These are phyloP conservation scores for Neofelis nebulosa DNA, from an alignment of 2,113 vertebrate genomes.

Conservation along the genomic window DNA sequence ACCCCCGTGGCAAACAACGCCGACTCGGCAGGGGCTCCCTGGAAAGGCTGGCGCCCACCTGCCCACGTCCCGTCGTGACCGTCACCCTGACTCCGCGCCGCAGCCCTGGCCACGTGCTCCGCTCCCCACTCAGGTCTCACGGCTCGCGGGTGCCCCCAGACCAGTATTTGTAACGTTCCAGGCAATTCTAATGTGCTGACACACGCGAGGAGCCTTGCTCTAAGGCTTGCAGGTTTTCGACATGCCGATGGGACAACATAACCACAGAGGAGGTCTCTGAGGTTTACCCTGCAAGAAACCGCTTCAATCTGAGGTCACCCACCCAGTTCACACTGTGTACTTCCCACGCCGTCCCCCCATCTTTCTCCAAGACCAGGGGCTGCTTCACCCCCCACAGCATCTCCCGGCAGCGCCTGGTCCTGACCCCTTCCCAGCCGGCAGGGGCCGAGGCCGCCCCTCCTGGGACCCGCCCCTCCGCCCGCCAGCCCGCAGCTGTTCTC, in stretches of 20 bases:
- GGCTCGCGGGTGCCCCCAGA: too few species aligned
- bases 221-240: neutral
- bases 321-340: neutral
- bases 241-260: neutral
- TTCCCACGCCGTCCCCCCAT: neutral
- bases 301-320: neutral
- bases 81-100: neutral
- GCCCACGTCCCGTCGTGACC: too few species aligned
- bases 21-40: neutral
- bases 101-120: neutral
- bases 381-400: neutral
- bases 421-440: neutral
- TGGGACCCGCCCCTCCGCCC: too few species aligned
- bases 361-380: neutral
- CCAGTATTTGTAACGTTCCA: neutral
- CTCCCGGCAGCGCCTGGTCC: too few species aligned
- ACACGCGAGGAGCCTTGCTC: neutral
- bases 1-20: neutral
- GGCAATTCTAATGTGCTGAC: neutral
- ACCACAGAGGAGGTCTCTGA: neutral
- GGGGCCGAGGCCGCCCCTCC: neutral
- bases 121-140: neutral
- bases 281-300: neutral
- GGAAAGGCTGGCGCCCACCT: neutral
- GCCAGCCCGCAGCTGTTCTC: neutral